phyloP scores from a whole-genome alignment of 1,140 invertebrate species.

The Euwallacea fornicatus region DNA sequence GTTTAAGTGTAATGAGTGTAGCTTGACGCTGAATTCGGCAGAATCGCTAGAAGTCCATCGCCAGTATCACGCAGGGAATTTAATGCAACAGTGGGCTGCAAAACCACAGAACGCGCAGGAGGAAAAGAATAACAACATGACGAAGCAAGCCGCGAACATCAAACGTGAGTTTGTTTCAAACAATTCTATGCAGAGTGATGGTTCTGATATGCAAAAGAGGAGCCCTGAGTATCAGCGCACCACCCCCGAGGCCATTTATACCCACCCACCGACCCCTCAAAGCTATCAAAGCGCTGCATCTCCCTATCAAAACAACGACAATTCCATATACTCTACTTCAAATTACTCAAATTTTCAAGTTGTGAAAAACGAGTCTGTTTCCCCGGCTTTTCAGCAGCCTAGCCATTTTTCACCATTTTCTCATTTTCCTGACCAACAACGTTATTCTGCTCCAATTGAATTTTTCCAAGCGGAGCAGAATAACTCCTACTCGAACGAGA shows the following conservation, averaged over 20 bases:
- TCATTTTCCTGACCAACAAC: constrained; percentile 33
- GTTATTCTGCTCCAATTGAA: constrained; percentile 34
- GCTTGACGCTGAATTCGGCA: constrained; percentile 70
- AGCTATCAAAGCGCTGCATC: constrained; percentile 63
- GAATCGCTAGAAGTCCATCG: constrained; percentile 77
- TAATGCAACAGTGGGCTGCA: constrained; percentile 74
- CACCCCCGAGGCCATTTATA: constrained; percentile 60
- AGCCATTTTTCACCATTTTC: constrained; percentile 5
- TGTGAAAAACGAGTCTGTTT: constrained; percentile 49
- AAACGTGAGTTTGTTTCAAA: constrained; percentile 57
- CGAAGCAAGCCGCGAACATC: constrained; percentile 57
- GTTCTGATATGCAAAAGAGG: constrained; percentile 54
- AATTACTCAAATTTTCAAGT: constrained; percentile 55
- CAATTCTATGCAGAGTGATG: constrained; percentile 62
- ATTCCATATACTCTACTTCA: too few species aligned
- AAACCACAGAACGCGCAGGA: constrained; percentile 56
- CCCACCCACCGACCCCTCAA: constrained; percentile 62
- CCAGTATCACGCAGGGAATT: constrained; percentile 76
- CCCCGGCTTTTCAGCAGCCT: constrained; percentile 33
- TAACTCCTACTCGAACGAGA: constrained; percentile 47
- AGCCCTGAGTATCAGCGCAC: constrained; percentile 60
- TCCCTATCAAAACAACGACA: constrained; percentile 61
- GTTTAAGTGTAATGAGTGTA: constrained; percentile 72
- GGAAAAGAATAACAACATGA: constrained; percentile 68
- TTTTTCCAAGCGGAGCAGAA: constrained; percentile 40